Conservation (phyloP, 2,113 vertebrate genomes). For the Brachypodius melanocephalos region DNA sequence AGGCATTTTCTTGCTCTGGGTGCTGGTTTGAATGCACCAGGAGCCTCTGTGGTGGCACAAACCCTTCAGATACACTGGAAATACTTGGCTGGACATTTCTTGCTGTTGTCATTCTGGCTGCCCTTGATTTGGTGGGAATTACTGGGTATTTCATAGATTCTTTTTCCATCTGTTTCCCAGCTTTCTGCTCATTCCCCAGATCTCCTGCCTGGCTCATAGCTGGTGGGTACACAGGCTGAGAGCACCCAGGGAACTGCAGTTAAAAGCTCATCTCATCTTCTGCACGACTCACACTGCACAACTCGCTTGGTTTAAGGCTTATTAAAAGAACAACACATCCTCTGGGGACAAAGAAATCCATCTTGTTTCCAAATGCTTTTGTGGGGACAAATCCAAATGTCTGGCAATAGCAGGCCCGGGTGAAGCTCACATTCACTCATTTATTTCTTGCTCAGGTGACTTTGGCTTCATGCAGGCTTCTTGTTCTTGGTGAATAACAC, state of each 20-base stretch:
- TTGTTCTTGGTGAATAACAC: conserved; percentile 48
- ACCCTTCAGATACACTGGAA: background rate
- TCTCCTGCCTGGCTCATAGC: background rate
- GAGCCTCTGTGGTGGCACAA: background rate
- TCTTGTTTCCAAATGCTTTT: background rate
- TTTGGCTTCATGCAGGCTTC: background rate
- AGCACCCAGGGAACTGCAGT: background rate
- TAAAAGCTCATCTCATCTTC: background rate
- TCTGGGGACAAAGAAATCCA: conserved; percentile 11
- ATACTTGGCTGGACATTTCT: background rate
- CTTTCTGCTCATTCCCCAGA: background rate
- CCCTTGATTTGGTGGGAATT: conserved; percentile 4
- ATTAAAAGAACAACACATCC: background rate
- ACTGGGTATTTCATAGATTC: background rate
- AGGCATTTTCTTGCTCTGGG: background rate
- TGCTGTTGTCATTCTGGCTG: background rate
- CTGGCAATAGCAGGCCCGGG: background rate
- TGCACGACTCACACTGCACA: background rate
- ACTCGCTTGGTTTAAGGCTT: conserved; percentile 7
- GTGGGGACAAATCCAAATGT: background rate
- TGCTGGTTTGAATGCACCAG: background rate
- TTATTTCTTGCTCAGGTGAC: background rate
- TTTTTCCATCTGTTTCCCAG: conserved; percentile 21
- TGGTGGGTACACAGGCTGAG: background rate
- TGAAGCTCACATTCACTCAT: background rate